A percentile compares a stretch with the other conserved stretches of the same genome.
Conservation (phyloP, 2,888 invertebrate species). For the Osedax frankpressi region DNA sequence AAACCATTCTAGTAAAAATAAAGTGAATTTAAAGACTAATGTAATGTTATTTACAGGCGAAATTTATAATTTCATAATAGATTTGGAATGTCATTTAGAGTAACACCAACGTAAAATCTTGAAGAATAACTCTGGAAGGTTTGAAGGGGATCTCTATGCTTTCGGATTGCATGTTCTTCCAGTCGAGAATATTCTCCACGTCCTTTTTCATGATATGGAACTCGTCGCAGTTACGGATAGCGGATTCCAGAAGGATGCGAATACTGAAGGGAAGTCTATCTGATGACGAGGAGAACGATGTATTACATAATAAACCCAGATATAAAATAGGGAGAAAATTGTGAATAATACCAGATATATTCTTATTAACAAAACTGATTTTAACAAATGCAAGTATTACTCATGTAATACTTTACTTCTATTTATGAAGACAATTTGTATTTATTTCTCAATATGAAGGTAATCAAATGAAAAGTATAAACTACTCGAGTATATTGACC, state of each 20-base stretch:
- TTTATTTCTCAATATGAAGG: background rate
- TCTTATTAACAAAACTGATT: too few species aligned
- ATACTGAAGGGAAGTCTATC: constrained; percentile 71
- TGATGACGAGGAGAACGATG: constrained; percentile 28
- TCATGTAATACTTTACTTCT: background rate
- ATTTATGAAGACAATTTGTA: background rate
- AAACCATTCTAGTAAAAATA: too few species aligned
- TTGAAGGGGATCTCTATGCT: constrained; percentile 87
- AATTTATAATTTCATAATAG: background rate
- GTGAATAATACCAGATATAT: too few species aligned
- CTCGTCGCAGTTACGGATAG: constrained; percentile 86
- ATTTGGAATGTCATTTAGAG: background rate
- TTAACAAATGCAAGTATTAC: too few species aligned
- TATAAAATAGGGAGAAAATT: too few species aligned
- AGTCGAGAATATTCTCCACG: constrained; percentile 73
- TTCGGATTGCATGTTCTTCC: constrained; percentile 63
- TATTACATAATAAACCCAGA: background rate
- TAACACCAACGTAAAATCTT: constrained; percentile 56
- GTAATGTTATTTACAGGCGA: too few species aligned
- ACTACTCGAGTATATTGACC: background rate
- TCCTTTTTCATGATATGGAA: constrained; percentile 68
- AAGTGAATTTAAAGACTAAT: too few species aligned
- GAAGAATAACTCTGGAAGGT: constrained; percentile 85
- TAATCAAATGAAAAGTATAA: constrained; percentile 1
- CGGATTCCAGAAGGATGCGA: constrained; percentile 81